Evolutionary conservation across 2,113 vertebrate species (phyloP).

Genomic region (Synchiropus splendidus): DNA sequence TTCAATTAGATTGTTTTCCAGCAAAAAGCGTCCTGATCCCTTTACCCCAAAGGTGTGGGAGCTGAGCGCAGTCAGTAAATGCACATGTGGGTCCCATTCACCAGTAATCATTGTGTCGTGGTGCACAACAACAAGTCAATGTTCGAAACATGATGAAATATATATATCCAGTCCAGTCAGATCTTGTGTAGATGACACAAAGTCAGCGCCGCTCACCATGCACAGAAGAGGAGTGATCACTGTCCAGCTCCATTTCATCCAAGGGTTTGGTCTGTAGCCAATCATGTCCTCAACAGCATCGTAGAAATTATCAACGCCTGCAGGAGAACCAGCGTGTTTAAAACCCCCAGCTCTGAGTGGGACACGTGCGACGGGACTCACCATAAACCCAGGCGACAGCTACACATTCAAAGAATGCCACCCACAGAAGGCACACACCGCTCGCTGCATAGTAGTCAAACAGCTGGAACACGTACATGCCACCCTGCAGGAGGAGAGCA

Average conservation of each 20-base stretch:
- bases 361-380: constrained; percentile 58
- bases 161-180: too few species aligned
- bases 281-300: constrained; percentile 98
- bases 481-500: constrained; percentile 70
- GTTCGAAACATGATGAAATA: too few species aligned
- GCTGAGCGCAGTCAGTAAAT: too few species aligned
- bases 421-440: constrained; percentile 99
- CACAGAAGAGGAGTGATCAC: constrained; percentile 88
- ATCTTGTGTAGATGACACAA: too few species aligned
- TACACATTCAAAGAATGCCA: constrained; percentile 99
- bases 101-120: too few species aligned
- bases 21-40: too few species aligned
- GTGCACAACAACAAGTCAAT: too few species aligned
- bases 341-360: background rate
- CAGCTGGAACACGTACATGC: constrained; percentile 99
- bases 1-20: too few species aligned
- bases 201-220: constrained; percentile 65
- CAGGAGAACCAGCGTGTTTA: background rate
- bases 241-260: constrained; percentile 99
- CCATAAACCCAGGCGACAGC: constrained; percentile 99
- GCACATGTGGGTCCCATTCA: too few species aligned
- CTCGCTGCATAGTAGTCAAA: constrained; percentile 99
- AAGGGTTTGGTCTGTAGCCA: constrained; percentile 92
- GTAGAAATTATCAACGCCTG: constrained; percentile 97
- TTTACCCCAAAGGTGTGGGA: too few species aligned